Evolutionary conservation across 1,140 invertebrate genomes (phyloP).

Genomic region (Prorops nasuta): DNA sequence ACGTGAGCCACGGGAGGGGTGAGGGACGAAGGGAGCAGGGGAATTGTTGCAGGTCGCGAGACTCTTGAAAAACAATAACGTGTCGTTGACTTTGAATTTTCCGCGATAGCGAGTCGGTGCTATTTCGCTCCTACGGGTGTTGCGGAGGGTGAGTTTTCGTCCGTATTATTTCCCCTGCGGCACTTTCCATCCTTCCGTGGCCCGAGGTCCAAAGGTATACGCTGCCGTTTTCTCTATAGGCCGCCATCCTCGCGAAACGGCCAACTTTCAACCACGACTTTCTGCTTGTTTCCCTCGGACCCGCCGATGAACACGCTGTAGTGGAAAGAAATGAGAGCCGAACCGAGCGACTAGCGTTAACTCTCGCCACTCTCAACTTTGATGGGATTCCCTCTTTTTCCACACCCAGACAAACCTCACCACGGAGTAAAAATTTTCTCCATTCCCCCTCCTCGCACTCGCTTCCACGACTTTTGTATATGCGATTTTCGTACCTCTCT

Average conservation of each 20-base stretch:
- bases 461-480: no score
- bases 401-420: not conserved
- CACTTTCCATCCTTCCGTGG: conserved; percentile 18
- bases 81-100: conserved; percentile 40
- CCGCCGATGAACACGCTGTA: no score
- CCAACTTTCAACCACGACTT: conserved; percentile 25
- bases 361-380: conserved; percentile 38
- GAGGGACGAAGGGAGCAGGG: no score
- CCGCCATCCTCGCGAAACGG: not conserved
- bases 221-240: not conserved
- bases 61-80: conserved; percentile 40
- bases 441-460: no score
- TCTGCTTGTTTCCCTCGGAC: conserved; percentile 18
- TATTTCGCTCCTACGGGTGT: conserved; percentile 27
- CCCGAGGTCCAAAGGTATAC: conserved; percentile 3
- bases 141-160: conserved; percentile 21
- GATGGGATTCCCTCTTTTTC: conserved; percentile 29
- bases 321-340: conserved; percentile 21
- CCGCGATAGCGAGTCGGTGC: conserved; percentile 27
- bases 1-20: no score
- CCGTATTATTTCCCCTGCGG: conserved; percentile 39
- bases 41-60: no score
- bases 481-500: no score
- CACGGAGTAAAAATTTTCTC: conserved; percentile 2
- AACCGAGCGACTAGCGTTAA: conserved; percentile 27